Evolutionary conservation across 2,113 vertebrate species (phyloP), one percentile per base, ranked within the genome.

Genomic region (Platycercus adscitus): DNA sequence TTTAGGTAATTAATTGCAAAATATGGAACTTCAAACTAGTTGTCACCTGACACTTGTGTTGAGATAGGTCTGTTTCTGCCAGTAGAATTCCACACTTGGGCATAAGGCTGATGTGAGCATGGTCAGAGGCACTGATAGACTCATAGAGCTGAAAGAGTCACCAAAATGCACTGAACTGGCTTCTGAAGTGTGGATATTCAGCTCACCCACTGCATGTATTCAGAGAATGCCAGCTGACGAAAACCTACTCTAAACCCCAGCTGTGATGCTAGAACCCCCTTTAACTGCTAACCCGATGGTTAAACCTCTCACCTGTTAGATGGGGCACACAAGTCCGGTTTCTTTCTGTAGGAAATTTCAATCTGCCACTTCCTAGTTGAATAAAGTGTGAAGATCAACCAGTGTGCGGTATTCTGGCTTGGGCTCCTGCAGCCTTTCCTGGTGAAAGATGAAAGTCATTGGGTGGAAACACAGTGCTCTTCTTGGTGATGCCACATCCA

Each of bases 261-360:
- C 1, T 18, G 3, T 52, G 35, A 25, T 20, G 11, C 39, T 69
- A 23, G 12, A 24, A 21, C 16, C 4, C 15, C 4, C 18, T 50
- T 77, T 77, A 70, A 20, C 25, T 50, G 26, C 37, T 75, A 41
- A 61, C 9, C 17, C 37, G 5, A 18, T 63, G 65, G 20, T 63
- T 79, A 76, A 53, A 55, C 35, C 20, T 89, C 46, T 75, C 11
- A 56, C 26, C 15, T 83, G 13, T 39, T 29, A 50, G 5, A 65
- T 20, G 53, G 13, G 10, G 7, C 39, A 26, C 20, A 25, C 0
- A 0, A 26, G 9, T 39, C 58, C 50, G 24, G 2, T 80, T 88
- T 77, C 23, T 21, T 86, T 61, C 44, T 33, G 24, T 11, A 72
- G 25, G 47, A 37, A 10, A 55, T 46, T 77, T 64, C 43, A 82